A percentile compares a stretch with the other conserved stretches of the same genome.
phyloP scores from a whole-genome alignment of 2,797 vertebrate species.

The Melanotaenia parkinsoni region DNA sequence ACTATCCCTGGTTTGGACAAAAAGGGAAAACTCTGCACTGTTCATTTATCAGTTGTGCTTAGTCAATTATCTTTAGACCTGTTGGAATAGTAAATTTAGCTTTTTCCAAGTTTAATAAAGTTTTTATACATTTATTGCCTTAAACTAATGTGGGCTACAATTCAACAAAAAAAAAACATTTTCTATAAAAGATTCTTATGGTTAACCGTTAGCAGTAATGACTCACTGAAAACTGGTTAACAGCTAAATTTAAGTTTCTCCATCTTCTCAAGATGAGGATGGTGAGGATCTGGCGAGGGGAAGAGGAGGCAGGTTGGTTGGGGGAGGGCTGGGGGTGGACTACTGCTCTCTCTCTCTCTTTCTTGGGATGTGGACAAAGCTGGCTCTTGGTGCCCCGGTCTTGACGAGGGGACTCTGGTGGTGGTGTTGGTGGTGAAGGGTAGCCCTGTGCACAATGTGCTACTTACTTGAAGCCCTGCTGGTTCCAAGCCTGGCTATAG shows the following conservation, averaged over 20 bases:
- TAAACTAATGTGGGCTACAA: constrained; percentile 1
- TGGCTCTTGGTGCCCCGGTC: constrained; percentile 61
- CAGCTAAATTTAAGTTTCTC: constrained; percentile 55
- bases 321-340: constrained; percentile 14
- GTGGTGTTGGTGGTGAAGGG: constrained; percentile 51
- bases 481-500: constrained; percentile 96
- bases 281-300: constrained; percentile 40
- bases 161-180: constrained; percentile 27
- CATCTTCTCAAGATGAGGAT: constrained; percentile 63
- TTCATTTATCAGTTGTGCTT: constrained; percentile 22
- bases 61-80: constrained; percentile 23
- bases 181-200: constrained; percentile 38
- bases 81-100: constrained; percentile 15
- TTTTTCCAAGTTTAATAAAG: not conserved
- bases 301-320: constrained; percentile 28
- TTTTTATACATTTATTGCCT: not conserved
- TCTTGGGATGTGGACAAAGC: constrained; percentile 50
- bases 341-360: constrained; percentile 49
- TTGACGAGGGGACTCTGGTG: constrained; percentile 50
- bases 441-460: constrained; percentile 63
- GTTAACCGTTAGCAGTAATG: constrained; percentile 17
- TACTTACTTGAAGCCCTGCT: constrained; percentile 97
- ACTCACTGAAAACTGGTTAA: constrained; percentile 34
- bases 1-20: constrained; percentile 12
- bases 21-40: constrained; percentile 25